Evolutionary conservation across 2,113 vertebrate species (phyloP).

Genomic region (Athene cunicularia): DNA sequence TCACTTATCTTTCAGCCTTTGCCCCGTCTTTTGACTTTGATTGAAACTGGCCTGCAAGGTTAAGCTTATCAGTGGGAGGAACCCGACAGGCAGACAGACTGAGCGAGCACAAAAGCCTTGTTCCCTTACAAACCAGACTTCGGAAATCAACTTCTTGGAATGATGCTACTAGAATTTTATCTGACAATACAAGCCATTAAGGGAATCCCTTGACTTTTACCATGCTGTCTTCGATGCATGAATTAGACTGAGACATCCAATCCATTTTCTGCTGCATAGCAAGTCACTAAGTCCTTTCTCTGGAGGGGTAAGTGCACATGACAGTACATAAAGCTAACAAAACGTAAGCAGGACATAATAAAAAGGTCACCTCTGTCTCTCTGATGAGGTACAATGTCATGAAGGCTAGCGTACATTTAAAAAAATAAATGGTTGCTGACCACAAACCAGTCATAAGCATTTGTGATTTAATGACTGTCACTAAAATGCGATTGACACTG

Average conservation of each 20-base stretch:
- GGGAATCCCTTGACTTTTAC: not conserved
- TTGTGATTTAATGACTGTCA: not conserved
- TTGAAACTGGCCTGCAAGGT: not conserved
- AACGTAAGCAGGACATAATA: not conserved
- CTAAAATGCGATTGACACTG: not conserved
- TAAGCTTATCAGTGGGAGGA: not conserved
- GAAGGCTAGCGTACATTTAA: not conserved
- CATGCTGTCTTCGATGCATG: not conserved
- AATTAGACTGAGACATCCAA: not conserved
- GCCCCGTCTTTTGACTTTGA: not conserved
- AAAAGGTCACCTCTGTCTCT: conserved; percentile 9
- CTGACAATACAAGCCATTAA: not conserved
- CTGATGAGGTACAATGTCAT: not conserved
- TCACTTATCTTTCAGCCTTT: not conserved
- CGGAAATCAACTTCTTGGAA: not conserved
- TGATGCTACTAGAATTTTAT: not conserved
- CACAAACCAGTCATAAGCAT: not conserved
- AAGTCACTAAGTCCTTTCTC: not conserved
- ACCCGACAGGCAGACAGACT: accelerated
- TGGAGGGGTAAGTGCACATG: not conserved
- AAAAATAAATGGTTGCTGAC: conserved; percentile 14
- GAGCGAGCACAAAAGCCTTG: not conserved
- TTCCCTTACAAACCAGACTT: not conserved
- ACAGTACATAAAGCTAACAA: not conserved
- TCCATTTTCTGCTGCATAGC: not conserved